Evolutionary conservation across 2,113 vertebrate genomes (phyloP), one percentile per base, ranked within the genome.

Genomic region (Poeciliopsis turrubarensis): DNA sequence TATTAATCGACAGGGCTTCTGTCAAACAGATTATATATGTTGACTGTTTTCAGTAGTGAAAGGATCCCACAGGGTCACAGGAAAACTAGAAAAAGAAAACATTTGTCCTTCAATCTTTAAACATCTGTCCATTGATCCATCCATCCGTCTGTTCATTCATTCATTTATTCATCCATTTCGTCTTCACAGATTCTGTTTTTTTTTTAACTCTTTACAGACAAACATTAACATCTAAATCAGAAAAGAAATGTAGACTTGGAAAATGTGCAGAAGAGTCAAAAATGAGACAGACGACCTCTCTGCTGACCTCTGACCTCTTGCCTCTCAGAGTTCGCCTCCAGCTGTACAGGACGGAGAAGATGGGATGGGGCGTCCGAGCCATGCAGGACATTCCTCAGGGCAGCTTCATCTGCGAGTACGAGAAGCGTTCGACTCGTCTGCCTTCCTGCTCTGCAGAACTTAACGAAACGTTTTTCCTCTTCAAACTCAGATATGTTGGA

Each of bases 391-490:
- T 98, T 70, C 96, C 96, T 7, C 97, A 97, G 72, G 96, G 97
- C 6, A 96, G 96, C 78, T 98, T 97, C 93, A 98, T 98, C 91
- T 97, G 97, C 95, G 97, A 98, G 96, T 98, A 84, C 93, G 96
- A 86, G 22, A 25, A 6, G 0, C 0, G 2, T 3, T 1, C 7
- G 27, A 11, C 26, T n/a, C 2, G 22, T 9, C 8, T 51, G 1
- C 3, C 1, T 67, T 75, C 63, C 66, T 5, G 15, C 41, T 3
- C 57, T 5, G 22, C 41, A 47, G 27, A 30, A n/a, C 4, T 2
- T 62, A 30, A 9, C 39, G 68, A 32, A 51, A 65, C 1, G 37
- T 15, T 76, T 1, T 64, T 44, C 3, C 15, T 78, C 1, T 65
- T 17, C 32, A 1, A 34, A 2, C 47, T 8, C 86, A 98, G 97